Percentiles rank a stretch among this genome's conserved stretches.
Evolutionary conservation across 1,140 invertebrate genomes (phyloP).

Genomic region (Microplitis demolitor): DNA sequence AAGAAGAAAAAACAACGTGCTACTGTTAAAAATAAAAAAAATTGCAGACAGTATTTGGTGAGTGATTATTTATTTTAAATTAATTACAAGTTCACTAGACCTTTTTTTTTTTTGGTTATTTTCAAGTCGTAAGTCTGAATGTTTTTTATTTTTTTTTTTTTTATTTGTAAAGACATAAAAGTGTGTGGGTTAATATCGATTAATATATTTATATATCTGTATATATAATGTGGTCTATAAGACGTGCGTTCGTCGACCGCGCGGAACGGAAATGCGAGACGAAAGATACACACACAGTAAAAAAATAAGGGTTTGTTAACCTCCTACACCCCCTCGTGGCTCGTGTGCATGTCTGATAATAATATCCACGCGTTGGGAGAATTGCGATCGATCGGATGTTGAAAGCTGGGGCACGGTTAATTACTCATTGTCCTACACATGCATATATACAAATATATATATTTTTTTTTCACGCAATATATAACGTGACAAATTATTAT

Average conservation of each 20-base stretch:
- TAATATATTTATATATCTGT: not conserved
- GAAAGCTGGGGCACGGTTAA: constrained; percentile 19
- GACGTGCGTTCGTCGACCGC: constrained; percentile 2
- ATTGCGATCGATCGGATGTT: constrained; percentile 18
- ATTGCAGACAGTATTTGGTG: constrained; percentile 51
- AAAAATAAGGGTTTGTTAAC: constrained; percentile 31
- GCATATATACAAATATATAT: not conserved
- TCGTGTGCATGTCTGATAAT: constrained; percentile 25
- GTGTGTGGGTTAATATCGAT: not conserved
- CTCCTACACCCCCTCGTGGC: not conserved
- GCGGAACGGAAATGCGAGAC: not conserved
- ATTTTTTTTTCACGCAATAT: not conserved
- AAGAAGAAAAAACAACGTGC: constrained; percentile 44
- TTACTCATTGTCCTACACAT: constrained; percentile 16
- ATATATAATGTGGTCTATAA: not conserved
- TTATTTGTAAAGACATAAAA: too few relatives aligned
- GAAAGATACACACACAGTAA: not conserved
- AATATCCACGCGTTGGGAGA: constrained; percentile 5
- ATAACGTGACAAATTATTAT: not conserved
- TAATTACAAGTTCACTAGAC: too few relatives aligned
- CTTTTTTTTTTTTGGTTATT: too few relatives aligned
- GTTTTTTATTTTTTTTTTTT: not conserved
- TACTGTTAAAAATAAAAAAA: constrained; percentile 49
- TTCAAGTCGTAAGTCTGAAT: too few relatives aligned
- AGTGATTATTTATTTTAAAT: constrained; percentile 31